A percentile compares a stretch with the other conserved stretches of the same genome.
These are phyloP conservation scores for Chesias legatella DNA, from an alignment of 2,888 invertebrate species.

Conservation along the genomic window DNA sequence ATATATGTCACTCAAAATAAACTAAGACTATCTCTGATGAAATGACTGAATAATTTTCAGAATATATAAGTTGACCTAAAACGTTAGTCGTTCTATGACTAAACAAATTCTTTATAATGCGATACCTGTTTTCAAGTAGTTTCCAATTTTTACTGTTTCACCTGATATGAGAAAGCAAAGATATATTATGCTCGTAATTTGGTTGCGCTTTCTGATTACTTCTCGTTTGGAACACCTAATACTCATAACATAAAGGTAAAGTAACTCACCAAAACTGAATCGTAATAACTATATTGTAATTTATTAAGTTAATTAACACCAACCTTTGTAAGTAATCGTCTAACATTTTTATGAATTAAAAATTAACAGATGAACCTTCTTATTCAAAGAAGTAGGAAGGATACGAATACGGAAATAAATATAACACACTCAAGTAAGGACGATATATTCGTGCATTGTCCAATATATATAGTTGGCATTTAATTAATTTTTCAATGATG, in stretches of 20 bases:
- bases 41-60: too few species aligned
- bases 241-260: too few species aligned
- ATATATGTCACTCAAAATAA: too few species aligned
- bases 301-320: slow-evolving; percentile 10
- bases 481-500: slow-evolving; percentile 4
- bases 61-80: too few species aligned
- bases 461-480: slow-evolving; percentile 7
- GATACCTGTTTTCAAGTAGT: too few species aligned
- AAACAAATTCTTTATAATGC: too few species aligned
- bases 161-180: slow-evolving; percentile 5
- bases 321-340: slow-evolving; percentile 30
- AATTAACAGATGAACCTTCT: slow-evolving; percentile 17
- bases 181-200: slow-evolving; percentile 3
- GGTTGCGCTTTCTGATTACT: slow-evolving; percentile 13
- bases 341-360: slow-evolving; percentile 27
- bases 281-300: not conserved
- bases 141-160: too few species aligned
- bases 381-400: slow-evolving; percentile 25
- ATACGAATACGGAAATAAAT: slow-evolving; percentile 22
- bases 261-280: too few species aligned
- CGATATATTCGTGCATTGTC: slow-evolving; percentile 13
- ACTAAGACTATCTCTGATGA: too few species aligned
- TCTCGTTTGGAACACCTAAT: not conserved
- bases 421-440: slow-evolving; percentile 22
- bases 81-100: too few species aligned